phyloP scores from a whole-genome alignment of 2,888 invertebrate genomes.

The Calameuta idolon region DNA sequence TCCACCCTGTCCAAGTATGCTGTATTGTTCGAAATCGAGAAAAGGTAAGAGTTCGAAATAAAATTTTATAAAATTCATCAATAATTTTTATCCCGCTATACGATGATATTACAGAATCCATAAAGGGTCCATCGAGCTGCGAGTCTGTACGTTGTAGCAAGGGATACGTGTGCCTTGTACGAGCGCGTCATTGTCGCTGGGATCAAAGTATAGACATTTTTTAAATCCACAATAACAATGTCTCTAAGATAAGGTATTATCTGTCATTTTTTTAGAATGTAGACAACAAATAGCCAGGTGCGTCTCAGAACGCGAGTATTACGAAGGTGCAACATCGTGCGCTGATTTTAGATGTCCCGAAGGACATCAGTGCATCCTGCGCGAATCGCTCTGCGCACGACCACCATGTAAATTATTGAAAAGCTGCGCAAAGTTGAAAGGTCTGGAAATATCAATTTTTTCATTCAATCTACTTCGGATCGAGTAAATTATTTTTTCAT shows the following conservation, averaged over 20 bases:
- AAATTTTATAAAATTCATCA: neutral
- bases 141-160: constrained; percentile 47
- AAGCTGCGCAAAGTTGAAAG: constrained; percentile 46
- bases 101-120: constrained; percentile 37
- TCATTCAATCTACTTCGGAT: neutral
- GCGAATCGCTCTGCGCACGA: constrained; percentile 46
- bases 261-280: constrained; percentile 37
- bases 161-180: constrained; percentile 47
- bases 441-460: constrained; percentile 27
- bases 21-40: constrained; percentile 49
- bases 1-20: constrained; percentile 53
- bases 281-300: constrained; percentile 50
- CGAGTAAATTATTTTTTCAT: constrained; percentile 3
- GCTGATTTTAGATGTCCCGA: constrained; percentile 46
- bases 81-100: neutral
- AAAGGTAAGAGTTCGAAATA: constrained; percentile 38
- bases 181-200: constrained; percentile 49
- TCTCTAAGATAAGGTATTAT: neutral
- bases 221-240: neutral
- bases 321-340: constrained; percentile 49
- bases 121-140: constrained; percentile 51
- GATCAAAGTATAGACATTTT: constrained; percentile 36
- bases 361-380: constrained; percentile 51
- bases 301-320: constrained; percentile 45
- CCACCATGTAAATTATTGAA: constrained; percentile 55